phyloP scores from a whole-genome alignment of 2,888 invertebrate genomes.

The Drosophila macrospina region DNA sequence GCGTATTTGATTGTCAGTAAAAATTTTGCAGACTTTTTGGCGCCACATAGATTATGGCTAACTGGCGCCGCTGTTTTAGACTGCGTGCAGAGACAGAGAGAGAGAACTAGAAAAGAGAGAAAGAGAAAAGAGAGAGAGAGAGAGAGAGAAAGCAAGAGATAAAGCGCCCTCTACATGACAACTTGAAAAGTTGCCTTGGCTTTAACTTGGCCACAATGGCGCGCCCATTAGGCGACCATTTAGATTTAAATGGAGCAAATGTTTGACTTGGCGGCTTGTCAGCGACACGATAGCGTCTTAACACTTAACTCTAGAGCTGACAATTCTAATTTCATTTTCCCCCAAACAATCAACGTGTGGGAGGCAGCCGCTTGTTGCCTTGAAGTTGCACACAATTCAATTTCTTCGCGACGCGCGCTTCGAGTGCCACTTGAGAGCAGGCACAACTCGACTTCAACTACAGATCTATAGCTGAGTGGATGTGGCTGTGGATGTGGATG shows the following conservation, averaged over 20 bases:
- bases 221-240: slow-evolving; percentile 56
- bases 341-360: slow-evolving; percentile 45
- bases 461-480: slow-evolving; percentile 43
- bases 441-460: slow-evolving; percentile 61
- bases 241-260: slow-evolving; percentile 63
- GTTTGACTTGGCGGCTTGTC: slow-evolving; percentile 63
- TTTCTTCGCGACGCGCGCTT: slow-evolving; percentile 65
- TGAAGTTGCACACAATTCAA: slow-evolving; percentile 67
- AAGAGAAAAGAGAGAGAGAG: not conserved
- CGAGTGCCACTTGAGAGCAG: slow-evolving; percentile 66
- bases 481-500: too few species aligned
- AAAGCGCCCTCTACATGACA: slow-evolving; percentile 10
- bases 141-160: slow-evolving; percentile 7
- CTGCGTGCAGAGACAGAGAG: slow-evolving; percentile 6
- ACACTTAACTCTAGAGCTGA: slow-evolving; percentile 34
- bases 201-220: slow-evolving; percentile 66
- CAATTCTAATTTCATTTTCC: slow-evolving; percentile 77
- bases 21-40: slow-evolving; percentile 82
- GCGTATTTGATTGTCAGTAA: slow-evolving; percentile 74
- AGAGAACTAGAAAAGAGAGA: not conserved
- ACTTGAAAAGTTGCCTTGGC: slow-evolving; percentile 37
- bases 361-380: slow-evolving; percentile 23
- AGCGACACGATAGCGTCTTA: slow-evolving; percentile 53
- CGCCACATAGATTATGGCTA: slow-evolving; percentile 81
- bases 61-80: slow-evolving; percentile 75